These are phyloP conservation scores for Hypena proboscidalis DNA, from an alignment of 2,888 invertebrate genomes.

Conservation along the genomic window DNA sequence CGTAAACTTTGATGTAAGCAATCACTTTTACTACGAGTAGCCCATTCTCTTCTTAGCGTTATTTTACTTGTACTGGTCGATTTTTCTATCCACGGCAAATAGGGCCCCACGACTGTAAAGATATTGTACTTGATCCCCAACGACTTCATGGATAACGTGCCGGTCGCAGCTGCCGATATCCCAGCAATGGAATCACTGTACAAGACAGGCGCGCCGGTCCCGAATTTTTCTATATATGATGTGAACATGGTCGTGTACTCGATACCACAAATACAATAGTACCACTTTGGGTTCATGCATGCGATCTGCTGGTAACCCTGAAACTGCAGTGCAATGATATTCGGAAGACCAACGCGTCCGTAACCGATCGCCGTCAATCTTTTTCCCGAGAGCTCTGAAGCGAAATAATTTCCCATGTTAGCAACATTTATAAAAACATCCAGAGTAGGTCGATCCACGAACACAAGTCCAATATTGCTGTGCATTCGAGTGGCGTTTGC, in stretches of 20 bases:
- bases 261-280: slow-evolving; percentile 67
- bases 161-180: slow-evolving; percentile 56
- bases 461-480: slow-evolving; percentile 66
- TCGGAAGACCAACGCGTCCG: slow-evolving; percentile 45
- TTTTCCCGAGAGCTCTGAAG: slow-evolving; percentile 55
- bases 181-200: slow-evolving; percentile 55
- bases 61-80: slow-evolving; percentile 14
- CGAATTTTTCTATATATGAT: slow-evolving; percentile 55
- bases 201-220: slow-evolving; percentile 65
- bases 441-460: slow-evolving; percentile 48
- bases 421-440: slow-evolving; percentile 49
- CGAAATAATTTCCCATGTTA: slow-evolving; percentile 53
- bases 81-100: slow-evolving; percentile 65
- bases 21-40: slow-evolving; percentile 7
- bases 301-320: slow-evolving; percentile 58
- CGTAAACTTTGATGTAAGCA: slow-evolving; percentile 4
- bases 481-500: slow-evolving; percentile 55
- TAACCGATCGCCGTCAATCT: slow-evolving; percentile 57
- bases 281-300: slow-evolving; percentile 68
- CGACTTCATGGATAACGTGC: slow-evolving; percentile 41
- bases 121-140: slow-evolving; percentile 55
- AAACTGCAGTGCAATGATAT: slow-evolving; percentile 51
- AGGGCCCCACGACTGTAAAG: slow-evolving; percentile 66
- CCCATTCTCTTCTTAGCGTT: slow-evolving; percentile 6
- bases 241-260: slow-evolving; percentile 43